Evolutionary conservation across 2,888 invertebrate genomes (phyloP).

Genomic region (Protonemura montana): DNA sequence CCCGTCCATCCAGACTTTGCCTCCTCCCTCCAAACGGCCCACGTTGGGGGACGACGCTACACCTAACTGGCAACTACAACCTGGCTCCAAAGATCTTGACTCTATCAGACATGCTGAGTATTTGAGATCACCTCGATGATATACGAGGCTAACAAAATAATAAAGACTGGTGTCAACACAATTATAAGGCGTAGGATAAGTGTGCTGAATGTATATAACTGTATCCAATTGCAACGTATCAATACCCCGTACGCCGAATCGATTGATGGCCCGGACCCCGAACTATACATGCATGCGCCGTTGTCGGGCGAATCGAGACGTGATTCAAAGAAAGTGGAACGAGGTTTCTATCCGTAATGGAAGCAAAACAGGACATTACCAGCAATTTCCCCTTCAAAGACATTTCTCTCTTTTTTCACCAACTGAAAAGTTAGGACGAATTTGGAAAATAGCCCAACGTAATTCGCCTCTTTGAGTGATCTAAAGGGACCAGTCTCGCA

Average conservation of each 20-base stretch:
- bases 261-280: neutral
- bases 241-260: neutral
- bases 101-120: too few relatives aligned
- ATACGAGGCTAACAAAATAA: too few relatives aligned
- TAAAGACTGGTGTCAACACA: too few relatives aligned
- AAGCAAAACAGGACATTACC: slow-evolving; percentile 35
- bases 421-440: slow-evolving; percentile 29
- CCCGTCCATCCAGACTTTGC: neutral
- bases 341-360: neutral
- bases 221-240: neutral
- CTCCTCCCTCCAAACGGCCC: neutral
- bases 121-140: too few relatives aligned
- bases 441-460: slow-evolving; percentile 29
- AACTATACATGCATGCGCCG: neutral
- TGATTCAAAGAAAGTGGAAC: neutral
- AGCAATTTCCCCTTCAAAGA: neutral
- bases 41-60: too few relatives aligned
- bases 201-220: too few relatives aligned
- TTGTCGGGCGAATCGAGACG: neutral
- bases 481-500: slow-evolving; percentile 25
- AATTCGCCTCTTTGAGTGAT: slow-evolving; percentile 33
- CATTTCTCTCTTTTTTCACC: neutral
- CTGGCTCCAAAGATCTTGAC: too few relatives aligned
- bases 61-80: too few relatives aligned
- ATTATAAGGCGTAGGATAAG: too few relatives aligned